phyloP scores from a whole-genome alignment of 2,797 vertebrate genomes.

The Miichthys miiuy region DNA sequence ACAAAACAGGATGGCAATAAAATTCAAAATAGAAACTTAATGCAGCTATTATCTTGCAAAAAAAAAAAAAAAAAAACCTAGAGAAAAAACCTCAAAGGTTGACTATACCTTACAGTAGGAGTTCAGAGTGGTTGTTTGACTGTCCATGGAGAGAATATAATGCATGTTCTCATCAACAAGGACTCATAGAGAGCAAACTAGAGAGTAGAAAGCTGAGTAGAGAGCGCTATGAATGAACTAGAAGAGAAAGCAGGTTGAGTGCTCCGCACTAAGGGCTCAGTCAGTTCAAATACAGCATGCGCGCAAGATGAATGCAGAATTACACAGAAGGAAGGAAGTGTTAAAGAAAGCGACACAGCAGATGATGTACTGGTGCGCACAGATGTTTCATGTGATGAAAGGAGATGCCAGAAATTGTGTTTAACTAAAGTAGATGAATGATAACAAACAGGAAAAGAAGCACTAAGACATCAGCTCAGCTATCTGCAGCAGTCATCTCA shows the following conservation, averaged over 20 bases:
- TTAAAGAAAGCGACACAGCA: background rate
- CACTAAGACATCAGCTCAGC: slow-evolving; percentile 7
- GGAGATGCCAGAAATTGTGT: background rate
- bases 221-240: background rate
- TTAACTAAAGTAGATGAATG: slow-evolving; percentile 1
- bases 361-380: slow-evolving; percentile 9
- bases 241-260: background rate
- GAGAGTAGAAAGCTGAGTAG: background rate
- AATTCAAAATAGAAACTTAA: slow-evolving; percentile 1
- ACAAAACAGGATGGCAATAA: background rate
- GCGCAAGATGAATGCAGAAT: background rate
- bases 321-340: slow-evolving; percentile 1
- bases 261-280: background rate
- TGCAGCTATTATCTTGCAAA: background rate
- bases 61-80: background rate
- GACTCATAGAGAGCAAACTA: background rate
- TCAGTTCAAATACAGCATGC: background rate
- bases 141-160: slow-evolving; percentile 1
- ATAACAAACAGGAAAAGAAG: background rate
- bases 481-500: slow-evolving; percentile 34
- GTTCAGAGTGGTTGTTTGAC: background rate
- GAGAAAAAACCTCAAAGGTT: background rate
- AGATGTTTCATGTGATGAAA: slow-evolving; percentile 10
- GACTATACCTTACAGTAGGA: background rate
- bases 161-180: background rate